Evolutionary conservation across 2,113 vertebrate species (phyloP).

Genomic region (Leptodactylus fuscus): DNA sequence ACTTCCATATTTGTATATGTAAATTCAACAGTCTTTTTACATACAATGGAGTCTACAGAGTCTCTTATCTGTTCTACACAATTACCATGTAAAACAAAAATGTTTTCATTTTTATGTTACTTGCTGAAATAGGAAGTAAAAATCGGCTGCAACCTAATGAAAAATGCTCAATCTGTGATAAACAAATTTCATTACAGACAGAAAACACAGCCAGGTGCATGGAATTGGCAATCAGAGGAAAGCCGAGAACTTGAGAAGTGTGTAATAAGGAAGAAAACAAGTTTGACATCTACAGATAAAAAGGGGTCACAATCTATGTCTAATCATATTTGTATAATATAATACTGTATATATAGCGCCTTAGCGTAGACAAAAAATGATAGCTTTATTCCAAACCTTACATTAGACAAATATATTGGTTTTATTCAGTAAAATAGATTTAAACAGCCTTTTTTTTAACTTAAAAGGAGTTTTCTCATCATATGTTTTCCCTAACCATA

Average conservation of each 20-base stretch:
- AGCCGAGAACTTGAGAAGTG: conserved; percentile 5
- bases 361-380: too few species aligned
- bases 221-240: conserved; percentile 39
- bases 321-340: neutral
- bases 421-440: too few species aligned
- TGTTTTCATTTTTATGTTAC: neutral
- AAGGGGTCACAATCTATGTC: neutral
- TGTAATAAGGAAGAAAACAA: conserved; percentile 12
- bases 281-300: neutral
- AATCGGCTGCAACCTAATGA: neutral
- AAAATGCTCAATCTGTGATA: conserved; percentile 27
- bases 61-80: too few species aligned
- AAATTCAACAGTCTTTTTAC: neutral
- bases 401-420: too few species aligned
- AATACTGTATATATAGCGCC: too few species aligned
- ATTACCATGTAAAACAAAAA: conserved; percentile 11
- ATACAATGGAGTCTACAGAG: too few species aligned
- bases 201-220: conserved; percentile 27
- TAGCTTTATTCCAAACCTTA: neutral
- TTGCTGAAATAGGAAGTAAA: neutral
- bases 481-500: too few species aligned
- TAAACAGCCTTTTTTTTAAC: too few species aligned
- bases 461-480: too few species aligned
- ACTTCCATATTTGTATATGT: neutral
- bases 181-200: conserved; percentile 13